Conservation (phyloP, 1,140 invertebrate species). For the Protaetia brevitarsis region DNA sequence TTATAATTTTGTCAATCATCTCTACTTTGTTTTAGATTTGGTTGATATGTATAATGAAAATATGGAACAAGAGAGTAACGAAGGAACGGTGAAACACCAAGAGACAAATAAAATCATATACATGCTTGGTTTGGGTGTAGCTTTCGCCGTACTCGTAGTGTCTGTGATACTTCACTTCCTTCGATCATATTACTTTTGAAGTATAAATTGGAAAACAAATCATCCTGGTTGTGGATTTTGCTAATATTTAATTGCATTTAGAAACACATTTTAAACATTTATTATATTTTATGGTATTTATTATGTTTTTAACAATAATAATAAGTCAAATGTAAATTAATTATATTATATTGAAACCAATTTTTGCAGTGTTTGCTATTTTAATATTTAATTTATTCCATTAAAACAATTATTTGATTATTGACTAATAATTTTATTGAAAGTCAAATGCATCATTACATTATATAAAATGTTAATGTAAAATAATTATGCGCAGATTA, state of each 20-base stretch:
- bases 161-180: constrained; percentile 57
- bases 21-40: constrained; percentile 54
- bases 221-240: constrained; percentile 13
- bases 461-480: background rate
- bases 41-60: constrained; percentile 62
- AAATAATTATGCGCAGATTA: constrained; percentile 9
- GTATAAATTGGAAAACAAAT: background rate
- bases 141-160: constrained; percentile 57
- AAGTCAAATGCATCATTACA: background rate
- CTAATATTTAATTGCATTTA: constrained; percentile 18
- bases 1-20: too few relatives aligned
- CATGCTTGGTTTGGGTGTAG: constrained; percentile 54
- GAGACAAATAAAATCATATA: constrained; percentile 57
- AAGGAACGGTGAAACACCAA: constrained; percentile 50
- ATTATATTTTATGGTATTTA: constrained; percentile 1
- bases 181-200: constrained; percentile 10
- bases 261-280: constrained; percentile 7
- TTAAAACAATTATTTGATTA: too few relatives aligned
- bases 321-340: background rate
- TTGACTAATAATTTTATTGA: too few relatives aligned
- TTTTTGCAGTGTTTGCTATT: too few relatives aligned
- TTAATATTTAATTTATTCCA: too few relatives aligned
- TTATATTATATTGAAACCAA: background rate
- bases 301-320: background rate
- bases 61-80: constrained; percentile 53